Percentiles rank a stretch among this genome's conserved stretches.
Evolutionary conservation across 2,797 vertebrate species (phyloP).

Genomic region (Malurus splendens): DNA sequence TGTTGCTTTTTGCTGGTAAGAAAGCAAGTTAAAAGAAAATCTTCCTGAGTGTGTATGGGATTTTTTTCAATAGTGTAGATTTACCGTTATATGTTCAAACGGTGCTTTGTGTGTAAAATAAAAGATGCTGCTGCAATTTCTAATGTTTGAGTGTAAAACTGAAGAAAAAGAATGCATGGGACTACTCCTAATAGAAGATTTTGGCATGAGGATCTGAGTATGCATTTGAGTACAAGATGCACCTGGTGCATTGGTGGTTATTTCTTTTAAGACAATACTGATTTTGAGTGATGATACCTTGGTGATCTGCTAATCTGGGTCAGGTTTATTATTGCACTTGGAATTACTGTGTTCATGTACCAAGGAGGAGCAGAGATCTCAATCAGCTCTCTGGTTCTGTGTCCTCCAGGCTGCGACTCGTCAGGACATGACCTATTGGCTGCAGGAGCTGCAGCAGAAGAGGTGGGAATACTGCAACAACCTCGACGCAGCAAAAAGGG

Average conservation of each 20-base stretch:
- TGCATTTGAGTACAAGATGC: neutral
- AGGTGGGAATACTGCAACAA: constrained; percentile 92
- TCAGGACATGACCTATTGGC: constrained; percentile 92
- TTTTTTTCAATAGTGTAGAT: neutral
- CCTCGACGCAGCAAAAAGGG: constrained; percentile 73
- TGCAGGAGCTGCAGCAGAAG: constrained; percentile 95
- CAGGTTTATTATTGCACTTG: neutral
- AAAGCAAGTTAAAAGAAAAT: neutral
- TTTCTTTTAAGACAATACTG: neutral
- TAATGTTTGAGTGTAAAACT: neutral
- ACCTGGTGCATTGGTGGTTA: neutral
- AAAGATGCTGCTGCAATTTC: neutral
- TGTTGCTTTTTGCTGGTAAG: neutral
- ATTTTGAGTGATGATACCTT: neutral
- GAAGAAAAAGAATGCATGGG: neutral
- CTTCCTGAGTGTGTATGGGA: neutral
- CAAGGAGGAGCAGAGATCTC: neutral
- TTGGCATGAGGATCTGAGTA: neutral
- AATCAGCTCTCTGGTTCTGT: neutral
- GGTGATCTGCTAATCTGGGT: neutral
- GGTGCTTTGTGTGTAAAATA: neutral
- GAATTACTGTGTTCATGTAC: rapidly evolving
- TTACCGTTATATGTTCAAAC: neutral
- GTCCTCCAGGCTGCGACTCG: constrained; percentile 81
- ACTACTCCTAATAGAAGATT: neutral